A percentile compares a stretch with the other conserved stretches of the same genome.
Conservation (phyloP, 2,113 vertebrate species). For the Aleadryas rufinucha region DNA sequence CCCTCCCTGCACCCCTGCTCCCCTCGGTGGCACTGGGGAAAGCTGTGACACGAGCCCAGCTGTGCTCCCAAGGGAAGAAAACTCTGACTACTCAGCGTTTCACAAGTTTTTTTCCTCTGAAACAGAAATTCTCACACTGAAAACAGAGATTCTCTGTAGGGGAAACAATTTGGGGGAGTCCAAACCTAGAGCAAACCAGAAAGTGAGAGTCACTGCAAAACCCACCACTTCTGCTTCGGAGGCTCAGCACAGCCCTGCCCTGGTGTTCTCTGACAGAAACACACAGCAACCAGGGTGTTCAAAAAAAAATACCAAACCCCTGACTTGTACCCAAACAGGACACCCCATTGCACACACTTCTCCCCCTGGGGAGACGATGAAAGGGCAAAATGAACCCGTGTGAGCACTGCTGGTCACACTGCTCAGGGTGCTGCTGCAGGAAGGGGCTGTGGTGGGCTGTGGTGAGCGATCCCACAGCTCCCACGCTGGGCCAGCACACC, state of each 20-base stretch:
- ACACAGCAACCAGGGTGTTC: background rate
- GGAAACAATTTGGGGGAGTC: background rate
- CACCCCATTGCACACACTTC: background rate
- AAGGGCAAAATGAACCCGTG: fast-evolving
- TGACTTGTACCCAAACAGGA: background rate
- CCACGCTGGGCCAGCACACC: fast-evolving
- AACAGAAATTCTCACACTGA: background rate
- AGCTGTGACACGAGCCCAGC: background rate
- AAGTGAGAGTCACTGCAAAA: background rate
- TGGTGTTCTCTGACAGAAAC: background rate
- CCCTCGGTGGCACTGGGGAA: fast-evolving
- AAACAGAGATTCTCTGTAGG: background rate
- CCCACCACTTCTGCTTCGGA: slow-evolving; percentile 1
- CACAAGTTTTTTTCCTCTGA: background rate
- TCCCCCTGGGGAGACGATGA: background rate
- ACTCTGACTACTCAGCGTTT: background rate
- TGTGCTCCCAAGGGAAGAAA: background rate
- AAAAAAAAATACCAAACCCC: fast-evolving
- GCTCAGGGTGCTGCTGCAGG: background rate
- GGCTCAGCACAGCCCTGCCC: background rate
- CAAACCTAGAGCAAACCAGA: background rate
- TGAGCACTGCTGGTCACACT: background rate
- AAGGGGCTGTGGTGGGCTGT: background rate
- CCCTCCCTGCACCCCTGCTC: background rate
- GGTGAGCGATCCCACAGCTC: fast-evolving